Evolutionary conservation across 2,113 vertebrate genomes (phyloP), one percentile per base, ranked within the genome.

Genomic region (Ahaetulla prasina): DNA sequence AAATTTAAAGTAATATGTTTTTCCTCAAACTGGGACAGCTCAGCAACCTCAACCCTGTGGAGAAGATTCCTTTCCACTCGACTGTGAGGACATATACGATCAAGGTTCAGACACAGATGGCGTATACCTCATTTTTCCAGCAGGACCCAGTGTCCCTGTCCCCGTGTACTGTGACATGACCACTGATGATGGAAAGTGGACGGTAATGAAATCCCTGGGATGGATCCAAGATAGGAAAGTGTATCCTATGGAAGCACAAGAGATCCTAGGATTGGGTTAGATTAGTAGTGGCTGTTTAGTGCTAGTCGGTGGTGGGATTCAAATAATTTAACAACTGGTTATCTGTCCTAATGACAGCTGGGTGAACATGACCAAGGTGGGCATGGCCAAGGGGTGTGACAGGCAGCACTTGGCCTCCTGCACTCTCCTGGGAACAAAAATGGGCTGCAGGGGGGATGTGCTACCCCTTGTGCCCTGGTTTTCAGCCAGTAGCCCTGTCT

Each of bases 121-220:
- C 0, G 96, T 98, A 35, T 98, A 98, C 94, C 96, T 95, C 80
- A 98, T 98, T 95, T 98, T 97, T 92, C 98, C 97, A 0, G 94
- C 96, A 0, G 98, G 97, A 30, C 97, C 97, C 52, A 96, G 94
- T 3, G 88, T 95, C 39, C 97, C 98, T 0, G 94, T 98, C 85
- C 96, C 97, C 0, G 98, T 98, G 91, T 98, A 97, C 96, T 98
- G 98, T 45, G 98, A 98, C 94, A 98, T 98, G 98, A 96, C 94
- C 91, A 97, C 97, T 0, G 97, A 98, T 0, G 96, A 97, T 0
- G 97, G 97, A 8, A 97, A 96, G 89, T 97, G 97, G 97, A 97
- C 97, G 89, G 97, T 97, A 92, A 96, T 96, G 53, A 23, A n/a
- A 2, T 22, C 27, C 80, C 18, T 18, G 6, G 27, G 35, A 49